Base-by-base conservation (phyloP, 2,113 vertebrate genomes). In the Albula goreensis region DNA sequence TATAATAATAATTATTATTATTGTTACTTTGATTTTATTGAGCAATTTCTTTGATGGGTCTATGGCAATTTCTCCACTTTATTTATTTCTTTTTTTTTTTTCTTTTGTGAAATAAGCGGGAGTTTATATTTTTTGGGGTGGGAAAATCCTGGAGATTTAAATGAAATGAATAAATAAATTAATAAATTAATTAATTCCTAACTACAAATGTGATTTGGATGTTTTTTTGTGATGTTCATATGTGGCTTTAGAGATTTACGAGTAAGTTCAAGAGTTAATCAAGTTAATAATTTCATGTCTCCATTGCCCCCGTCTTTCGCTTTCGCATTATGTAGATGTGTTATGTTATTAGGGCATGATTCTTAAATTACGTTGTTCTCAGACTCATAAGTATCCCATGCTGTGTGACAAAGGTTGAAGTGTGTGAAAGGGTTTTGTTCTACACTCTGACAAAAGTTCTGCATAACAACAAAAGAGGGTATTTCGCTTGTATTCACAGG, bases 111-210 rank as follows among this genome's bases (percentile, higher is more conserved):
- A 93, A 93, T 94, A 94, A 94, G 92, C 92, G 91, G 90, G 90
- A 95, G 94, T 95, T 95, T 96, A 95, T 96, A 96, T 96, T 96
- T 95, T 94, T 94, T 88, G 94, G 70, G 95, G 92, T 93, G 93
- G 93, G 93, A 93, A 93, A 95, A 93, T 94, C 90, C 90, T 93
- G 95, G 93, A 95, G 92, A 93, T 95, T 91, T 94, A 93, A 94
- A 94, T 93, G 12, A 95, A 91, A 86, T 94, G 94, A 94, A 93
- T 93, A 92, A 92, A 93, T 93, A 87, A 95, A 95, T 95, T 93
- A 94, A 95, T 91, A 94, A 95, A 95, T 94, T 86, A 94, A 93
- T 93, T 90, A 94, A 95, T 95, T 96, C 91, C 93, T 95, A 94
- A 91, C 53, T 70, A 88, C 83, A 70, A 81, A 51, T 87, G 86